Evolutionary conservation across 2,797 vertebrate species (phyloP), one percentile per base, ranked within the genome.

Genomic region (Argyrosomus regius): DNA sequence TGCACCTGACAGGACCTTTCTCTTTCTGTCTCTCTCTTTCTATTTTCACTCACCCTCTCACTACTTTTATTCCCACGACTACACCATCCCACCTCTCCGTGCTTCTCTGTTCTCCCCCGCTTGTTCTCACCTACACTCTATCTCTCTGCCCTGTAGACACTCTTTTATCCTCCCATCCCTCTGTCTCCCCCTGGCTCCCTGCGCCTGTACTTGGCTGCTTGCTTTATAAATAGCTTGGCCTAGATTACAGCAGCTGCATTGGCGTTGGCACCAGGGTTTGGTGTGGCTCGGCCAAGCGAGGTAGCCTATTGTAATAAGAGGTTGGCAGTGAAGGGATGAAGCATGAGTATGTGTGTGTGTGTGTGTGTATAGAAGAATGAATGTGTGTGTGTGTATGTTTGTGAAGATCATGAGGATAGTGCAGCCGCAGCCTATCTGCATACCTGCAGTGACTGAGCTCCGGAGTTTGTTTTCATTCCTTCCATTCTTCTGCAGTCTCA

Each of bases 221-320:
- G 90, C 90, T 94, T 91, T 95, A 96, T 93, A 95, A 96, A 96
- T 96, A 96, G 94, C 94, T 92, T 95, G 95, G 91, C 96, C 96
- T 95, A 96, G 92, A 95, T 96, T 95, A 94, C 85, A 83, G 90
- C 93, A 95, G 92, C 94, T 95, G 95, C 95, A 96, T 89, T 92
- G 93, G 92, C 85, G 86, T 87, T 93, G 91, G 92, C 92, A 94
- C 92, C 81, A 87, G 80, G 46, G 87, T 74, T 87, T 88, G 87
- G 87, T 89, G 88, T 85, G 87, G 82, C 75, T 77, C 75, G 77
- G 86, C 88, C 80, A 81, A 87, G 60, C 66, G 77, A 92, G 87
- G 91, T 87, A 84, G 81, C 69, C 69, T 78, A 87, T 72, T 86
- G 77, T 82, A 85, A 75, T 74, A 39, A 82, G 81, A 57, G 84